A percentile compares a stretch with the other conserved stretches of the same genome.
These are phyloP conservation scores for Diorhabda sublineata DNA, from an alignment of 1,140 invertebrate species.

Conservation along the genomic window DNA sequence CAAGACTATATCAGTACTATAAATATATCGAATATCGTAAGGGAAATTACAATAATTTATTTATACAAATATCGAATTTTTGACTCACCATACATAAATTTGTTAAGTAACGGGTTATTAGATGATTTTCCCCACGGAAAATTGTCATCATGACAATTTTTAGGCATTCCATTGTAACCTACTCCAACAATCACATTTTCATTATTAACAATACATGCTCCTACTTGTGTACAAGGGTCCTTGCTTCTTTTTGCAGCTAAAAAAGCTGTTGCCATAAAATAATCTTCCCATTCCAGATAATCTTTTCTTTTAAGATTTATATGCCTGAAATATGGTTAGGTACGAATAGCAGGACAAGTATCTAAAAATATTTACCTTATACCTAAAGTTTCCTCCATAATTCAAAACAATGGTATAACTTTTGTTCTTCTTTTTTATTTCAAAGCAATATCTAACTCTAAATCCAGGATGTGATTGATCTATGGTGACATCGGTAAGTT, in stretches of 20 bases:
- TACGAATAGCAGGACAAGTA: no score
- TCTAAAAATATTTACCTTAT: no score
- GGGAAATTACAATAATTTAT: no score
- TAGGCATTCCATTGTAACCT: constrained; percentile 96
- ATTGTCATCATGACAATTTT: constrained; percentile 79
- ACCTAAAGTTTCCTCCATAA: no score
- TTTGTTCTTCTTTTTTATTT: no score
- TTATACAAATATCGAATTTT: not conserved
- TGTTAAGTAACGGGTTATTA: constrained; percentile 59
- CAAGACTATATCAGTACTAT: no score
- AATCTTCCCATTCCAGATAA: constrained; percentile 71
- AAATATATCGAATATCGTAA: no score
- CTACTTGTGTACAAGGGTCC: constrained; percentile 89
- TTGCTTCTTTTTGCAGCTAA: constrained; percentile 86
- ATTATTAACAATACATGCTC: constrained; percentile 85
- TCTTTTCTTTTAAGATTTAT: constrained; percentile 35
- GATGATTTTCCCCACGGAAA: constrained; percentile 79
- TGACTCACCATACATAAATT: constrained; percentile 76
- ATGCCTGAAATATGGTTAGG: constrained; percentile 14
- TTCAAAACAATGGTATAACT: no score
- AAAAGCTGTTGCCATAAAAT: constrained; percentile 89
- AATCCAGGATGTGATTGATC: no score
- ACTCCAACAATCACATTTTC: constrained; percentile 89
- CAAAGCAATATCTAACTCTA: no score
- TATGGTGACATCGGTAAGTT: no score